A percentile compares a stretch with the other conserved stretches of the same genome.
Evolutionary conservation across 2,888 invertebrate species (phyloP).

Genomic region (Lithophane socia): DNA sequence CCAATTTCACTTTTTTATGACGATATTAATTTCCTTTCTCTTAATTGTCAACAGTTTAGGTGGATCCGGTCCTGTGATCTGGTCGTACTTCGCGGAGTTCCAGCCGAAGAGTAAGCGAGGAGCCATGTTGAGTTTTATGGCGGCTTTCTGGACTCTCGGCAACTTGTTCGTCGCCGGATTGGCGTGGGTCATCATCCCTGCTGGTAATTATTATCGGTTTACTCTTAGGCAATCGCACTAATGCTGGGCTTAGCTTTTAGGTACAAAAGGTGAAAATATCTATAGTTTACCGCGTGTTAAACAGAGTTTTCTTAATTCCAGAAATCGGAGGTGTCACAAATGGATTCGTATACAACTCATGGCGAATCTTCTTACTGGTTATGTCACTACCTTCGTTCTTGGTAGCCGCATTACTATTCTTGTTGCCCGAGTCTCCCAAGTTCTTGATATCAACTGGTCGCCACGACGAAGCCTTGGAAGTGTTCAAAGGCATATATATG

Average conservation of each 20-base stretch:
- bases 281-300: neutral
- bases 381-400: constrained; percentile 97
- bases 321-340: constrained; percentile 93
- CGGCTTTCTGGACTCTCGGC: constrained; percentile 98
- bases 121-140: constrained; percentile 98
- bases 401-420: constrained; percentile 95
- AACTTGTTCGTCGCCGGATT: constrained; percentile 97
- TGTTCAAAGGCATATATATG: constrained; percentile 95
- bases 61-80: constrained; percentile 97
- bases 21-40: neutral
- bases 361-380: constrained; percentile 97
- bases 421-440: constrained; percentile 97
- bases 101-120: constrained; percentile 97
- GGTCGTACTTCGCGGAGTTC: constrained; percentile 98
- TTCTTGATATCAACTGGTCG: constrained; percentile 95
- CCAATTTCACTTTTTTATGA: neutral
- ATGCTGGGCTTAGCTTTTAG: neutral
- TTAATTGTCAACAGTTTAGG: constrained; percentile 92
- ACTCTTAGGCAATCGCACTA: neutral
- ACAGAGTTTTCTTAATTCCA: constrained; percentile 64
- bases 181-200: constrained; percentile 94
- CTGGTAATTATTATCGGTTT: constrained; percentile 77
- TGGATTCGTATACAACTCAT: constrained; percentile 96
- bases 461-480: constrained; percentile 94
- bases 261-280: neutral